Base-by-base conservation (phyloP, 92 coral and sea anemone species). In the Galaxea fascicularis region DNA sequence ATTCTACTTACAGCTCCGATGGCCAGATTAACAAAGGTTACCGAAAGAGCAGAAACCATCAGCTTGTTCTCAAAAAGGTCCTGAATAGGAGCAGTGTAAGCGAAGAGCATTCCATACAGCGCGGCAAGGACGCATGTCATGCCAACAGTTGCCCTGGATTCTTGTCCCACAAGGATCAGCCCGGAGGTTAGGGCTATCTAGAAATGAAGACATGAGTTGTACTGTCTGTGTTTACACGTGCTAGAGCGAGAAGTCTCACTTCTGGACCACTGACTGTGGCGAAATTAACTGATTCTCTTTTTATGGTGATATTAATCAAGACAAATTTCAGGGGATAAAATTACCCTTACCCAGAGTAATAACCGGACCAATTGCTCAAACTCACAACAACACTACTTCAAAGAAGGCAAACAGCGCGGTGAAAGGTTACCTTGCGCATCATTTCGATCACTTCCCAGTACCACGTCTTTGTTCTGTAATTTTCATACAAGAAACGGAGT, bases 391-490 rank as follows among this genome's bases (percentile, higher is more conserved):
- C 41, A n/a, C n/a, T n/a, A n/a, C n/a, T n/a, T n/a, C n/a, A 35
- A 35, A 35, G 2, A 35, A 35, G 2, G 6, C 3, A 35, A 35
- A 35, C n/a, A n/a, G n/a, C n/a, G 41, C 6, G 2, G 3, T 6
- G 56, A 15, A 26, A 16, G 30, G 15, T 39, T 45, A 76, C 47
- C 80, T 86, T 86, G 11, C 90, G 90, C 47, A 71, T 53, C 90
- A 86, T 71, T 57, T 86, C 90, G 24, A 86, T 71, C 51, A 71
- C 29, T 62, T 86, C 90, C 90, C 90, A 86, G 41, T 86, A 86
- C 90, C 90, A 86, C 18, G 85, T 60, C 17, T 30, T 52, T 8
- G 65, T 45, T 30, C 9, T 79, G 80, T 86, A 86, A 22, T 86
- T 86, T 46, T 86, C 90, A 44, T 45, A 86, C 22, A 86, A 52